Conservation (phyloP, 2,888 invertebrate species). For the Allolobophora icterica region DNA sequence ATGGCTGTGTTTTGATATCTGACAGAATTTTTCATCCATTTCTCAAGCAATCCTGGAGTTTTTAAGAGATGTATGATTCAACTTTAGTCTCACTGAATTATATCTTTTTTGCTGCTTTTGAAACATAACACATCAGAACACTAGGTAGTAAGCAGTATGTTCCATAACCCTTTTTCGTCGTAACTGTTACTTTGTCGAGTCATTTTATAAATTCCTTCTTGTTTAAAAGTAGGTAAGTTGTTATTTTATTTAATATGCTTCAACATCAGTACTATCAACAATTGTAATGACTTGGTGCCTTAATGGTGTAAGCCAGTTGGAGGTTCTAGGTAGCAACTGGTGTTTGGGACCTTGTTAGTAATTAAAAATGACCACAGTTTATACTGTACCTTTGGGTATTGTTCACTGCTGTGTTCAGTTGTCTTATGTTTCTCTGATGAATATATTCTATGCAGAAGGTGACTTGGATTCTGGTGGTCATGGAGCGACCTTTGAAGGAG, state of each 20-base stretch:
- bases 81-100: background rate
- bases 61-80: background rate
- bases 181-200: background rate
- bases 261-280: background rate
- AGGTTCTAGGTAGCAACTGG: background rate
- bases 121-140: too few relatives aligned
- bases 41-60: background rate
- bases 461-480: background rate
- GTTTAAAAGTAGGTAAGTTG: background rate
- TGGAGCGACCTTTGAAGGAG: conserved; percentile 4
- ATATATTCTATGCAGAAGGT: background rate
- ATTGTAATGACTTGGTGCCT: background rate
- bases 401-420: too few relatives aligned
- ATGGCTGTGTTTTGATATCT: background rate
- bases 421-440: too few relatives aligned
- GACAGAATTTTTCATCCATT: background rate
- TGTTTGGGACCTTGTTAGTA: background rate
- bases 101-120: background rate
- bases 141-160: background rate
- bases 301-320: background rate
- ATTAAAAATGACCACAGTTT: too few relatives aligned
- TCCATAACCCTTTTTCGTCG: too few relatives aligned
- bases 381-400: too few relatives aligned
- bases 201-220: background rate
- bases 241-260: background rate